Base-by-base conservation (phyloP, 2,797 vertebrate species). In the Todus mexicanus region DNA sequence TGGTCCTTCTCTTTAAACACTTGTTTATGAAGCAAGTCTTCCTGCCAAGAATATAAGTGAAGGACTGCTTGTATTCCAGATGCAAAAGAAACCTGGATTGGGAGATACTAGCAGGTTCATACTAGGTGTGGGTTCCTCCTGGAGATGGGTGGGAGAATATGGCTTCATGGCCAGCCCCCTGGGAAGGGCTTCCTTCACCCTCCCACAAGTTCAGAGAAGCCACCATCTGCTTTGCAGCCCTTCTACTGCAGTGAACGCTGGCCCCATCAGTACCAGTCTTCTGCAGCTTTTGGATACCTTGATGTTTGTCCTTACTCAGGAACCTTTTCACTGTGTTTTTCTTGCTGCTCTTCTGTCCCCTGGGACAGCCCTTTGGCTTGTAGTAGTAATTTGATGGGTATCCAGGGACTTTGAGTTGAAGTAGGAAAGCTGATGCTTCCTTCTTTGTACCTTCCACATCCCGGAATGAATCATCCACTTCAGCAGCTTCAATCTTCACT, bases 1-100 rank as follows among this genome's bases (percentile, higher is more conserved):
- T 95, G 78, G 53, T 82, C 9, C 88, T 92, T 70, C 78, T 89
- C 90, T 84, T 87, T 59, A 77, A 93, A 84, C 25, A 35, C n/a
- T 87, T 91, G 31, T 80, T 92, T 77, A 77, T 57, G 54, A 57
- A 89, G 35, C 26, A 79, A 71, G 14, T 56, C 35, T 84, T 87
- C 50, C 45, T 91, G 82, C 57, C 84, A 91, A 87, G 69, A 89
- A 37, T 54, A 1, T 16, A 74, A 83, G 61, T 22, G 35, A 83
- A 87, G 48, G 29, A 35, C 38, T 77, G 19, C 57, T 91, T 85
- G 37, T 71, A 74, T 38, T 12, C 53, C 4, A 14, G 57, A 48
- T 54, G 48, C n/a, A 85, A 27, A 84, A 85, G 72, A 61, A 74
- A 85, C 61, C 40, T 61, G 65, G 33, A 22, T 53, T 57, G 29